phyloP scores from a whole-genome alignment of 2,888 invertebrate species.

The Linnaemya tessellans region DNA sequence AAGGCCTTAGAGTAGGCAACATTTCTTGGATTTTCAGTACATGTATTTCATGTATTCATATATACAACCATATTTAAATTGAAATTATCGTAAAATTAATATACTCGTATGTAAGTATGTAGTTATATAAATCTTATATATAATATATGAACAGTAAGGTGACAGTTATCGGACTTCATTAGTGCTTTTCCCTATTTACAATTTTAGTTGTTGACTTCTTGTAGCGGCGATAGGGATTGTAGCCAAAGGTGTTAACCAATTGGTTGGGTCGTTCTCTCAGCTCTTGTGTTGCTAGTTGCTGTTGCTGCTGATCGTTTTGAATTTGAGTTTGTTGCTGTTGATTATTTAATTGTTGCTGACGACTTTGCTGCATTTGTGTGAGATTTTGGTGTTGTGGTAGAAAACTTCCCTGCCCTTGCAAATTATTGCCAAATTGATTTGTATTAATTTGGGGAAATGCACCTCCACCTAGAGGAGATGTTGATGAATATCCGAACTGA shows the following conservation, averaged over 20 bases:
- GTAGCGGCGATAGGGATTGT: constrained; percentile 81
- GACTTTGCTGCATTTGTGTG: constrained; percentile 75
- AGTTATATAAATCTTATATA: neutral
- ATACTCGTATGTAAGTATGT: neutral
- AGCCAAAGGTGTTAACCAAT: constrained; percentile 80
- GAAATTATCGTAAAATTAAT: constrained; percentile 38
- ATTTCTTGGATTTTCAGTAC: constrained; percentile 76
- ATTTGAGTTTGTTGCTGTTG: constrained; percentile 75
- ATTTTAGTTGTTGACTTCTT: constrained; percentile 77
- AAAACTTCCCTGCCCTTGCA: constrained; percentile 44
- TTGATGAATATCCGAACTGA: constrained; percentile 74
- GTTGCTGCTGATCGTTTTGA: constrained; percentile 77
- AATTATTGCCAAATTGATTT: constrained; percentile 74
- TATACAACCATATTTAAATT: constrained; percentile 36
- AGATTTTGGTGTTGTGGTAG: constrained; percentile 73
- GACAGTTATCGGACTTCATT: neutral
- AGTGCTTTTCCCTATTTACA: constrained; percentile 58
- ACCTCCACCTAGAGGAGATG: constrained; percentile 72
- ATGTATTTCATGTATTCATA: constrained; percentile 81
- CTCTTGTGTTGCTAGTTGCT: constrained; percentile 80
- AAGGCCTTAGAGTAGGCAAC: constrained; percentile 50
- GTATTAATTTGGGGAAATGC: constrained; percentile 56
- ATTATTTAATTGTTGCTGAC: constrained; percentile 70
- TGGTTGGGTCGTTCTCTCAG: constrained; percentile 81
- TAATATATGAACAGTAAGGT: constrained; percentile 22